Conservation (phyloP, 2,888 invertebrate genomes). For the Heteropelma amictum region DNA sequence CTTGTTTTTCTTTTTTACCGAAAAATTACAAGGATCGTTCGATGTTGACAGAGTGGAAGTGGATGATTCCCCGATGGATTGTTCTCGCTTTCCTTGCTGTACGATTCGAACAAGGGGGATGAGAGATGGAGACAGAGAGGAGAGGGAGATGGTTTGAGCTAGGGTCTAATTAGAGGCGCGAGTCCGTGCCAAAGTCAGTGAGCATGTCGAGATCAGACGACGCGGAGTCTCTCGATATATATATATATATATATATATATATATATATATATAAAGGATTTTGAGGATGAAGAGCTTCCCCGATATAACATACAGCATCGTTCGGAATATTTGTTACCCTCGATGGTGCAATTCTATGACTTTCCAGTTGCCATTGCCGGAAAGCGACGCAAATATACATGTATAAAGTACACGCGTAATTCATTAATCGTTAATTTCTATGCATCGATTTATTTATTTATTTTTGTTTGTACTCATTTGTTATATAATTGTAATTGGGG, state of each 20-base stretch:
- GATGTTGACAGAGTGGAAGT: constrained; percentile 2
- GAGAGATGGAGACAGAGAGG: constrained; percentile 23
- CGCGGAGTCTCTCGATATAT: no score
- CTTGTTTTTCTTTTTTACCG: neutral
- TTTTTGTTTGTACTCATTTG: no score
- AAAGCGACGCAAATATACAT: no score
- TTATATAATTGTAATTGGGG: no score
- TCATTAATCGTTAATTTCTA: no score
- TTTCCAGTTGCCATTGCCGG: no score
- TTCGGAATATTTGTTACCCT: constrained; percentile 10
- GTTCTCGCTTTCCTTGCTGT: neutral
- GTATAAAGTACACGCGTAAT: no score
- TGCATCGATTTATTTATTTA: no score
- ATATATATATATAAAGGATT: no score
- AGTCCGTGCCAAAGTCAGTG: constrained; percentile 60
- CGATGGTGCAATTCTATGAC: no score
- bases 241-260: no score
- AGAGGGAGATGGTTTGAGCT: constrained; percentile 29
- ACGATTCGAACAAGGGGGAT: constrained; percentile 34
- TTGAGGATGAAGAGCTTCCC: constrained; percentile 5
- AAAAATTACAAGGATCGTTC: no score
- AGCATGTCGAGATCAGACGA: constrained; percentile 59
- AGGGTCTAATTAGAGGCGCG: constrained; percentile 67
- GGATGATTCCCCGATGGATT: constrained; percentile 25
- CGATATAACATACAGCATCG: constrained; percentile 8